These are phyloP conservation scores for Drosophila nikananu DNA, from an alignment of 1,140 invertebrate genomes.

Conservation along the genomic window DNA sequence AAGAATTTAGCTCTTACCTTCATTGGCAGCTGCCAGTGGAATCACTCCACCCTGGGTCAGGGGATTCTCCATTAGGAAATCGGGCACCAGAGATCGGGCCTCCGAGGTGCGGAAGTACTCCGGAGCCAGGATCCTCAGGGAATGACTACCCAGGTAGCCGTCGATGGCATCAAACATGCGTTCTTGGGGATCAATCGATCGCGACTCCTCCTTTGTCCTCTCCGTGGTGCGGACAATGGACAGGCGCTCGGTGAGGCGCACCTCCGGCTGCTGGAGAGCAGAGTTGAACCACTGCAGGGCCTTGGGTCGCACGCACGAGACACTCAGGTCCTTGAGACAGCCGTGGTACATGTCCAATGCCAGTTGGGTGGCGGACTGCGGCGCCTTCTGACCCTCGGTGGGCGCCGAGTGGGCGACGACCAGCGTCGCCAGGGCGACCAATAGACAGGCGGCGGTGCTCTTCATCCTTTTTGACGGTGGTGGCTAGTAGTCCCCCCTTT, in stretches of 20 bases:
- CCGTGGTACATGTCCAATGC: constrained; percentile 88
- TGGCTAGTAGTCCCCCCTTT: neutral
- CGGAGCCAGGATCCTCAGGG: constrained; percentile 88
- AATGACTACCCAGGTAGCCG: constrained; percentile 88
- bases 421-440: constrained; percentile 60
- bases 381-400: constrained; percentile 25
- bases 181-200: constrained; percentile 52
- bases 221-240: constrained; percentile 88
- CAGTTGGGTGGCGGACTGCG: constrained; percentile 87
- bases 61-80: constrained; percentile 88
- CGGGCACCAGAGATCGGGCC: constrained; percentile 88
- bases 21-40: constrained; percentile 88
- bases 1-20: constrained; percentile 85
- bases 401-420: constrained; percentile 52
- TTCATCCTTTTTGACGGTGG: constrained; percentile 64
- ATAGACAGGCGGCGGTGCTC: constrained; percentile 43
- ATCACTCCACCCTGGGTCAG: constrained; percentile 89
- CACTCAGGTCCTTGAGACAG: constrained; percentile 88
- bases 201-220: constrained; percentile 46
- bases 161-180: constrained; percentile 88
- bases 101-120: constrained; percentile 87
- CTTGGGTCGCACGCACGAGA: constrained; percentile 91
- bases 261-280: constrained; percentile 88
- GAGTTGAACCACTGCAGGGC: constrained; percentile 90
- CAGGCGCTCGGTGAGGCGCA: constrained; percentile 91